A percentile compares a stretch with the other conserved stretches of the same genome.
Evolutionary conservation across 2,113 vertebrate species (phyloP).

Genomic region (Picathartes gymnocephalus): DNA sequence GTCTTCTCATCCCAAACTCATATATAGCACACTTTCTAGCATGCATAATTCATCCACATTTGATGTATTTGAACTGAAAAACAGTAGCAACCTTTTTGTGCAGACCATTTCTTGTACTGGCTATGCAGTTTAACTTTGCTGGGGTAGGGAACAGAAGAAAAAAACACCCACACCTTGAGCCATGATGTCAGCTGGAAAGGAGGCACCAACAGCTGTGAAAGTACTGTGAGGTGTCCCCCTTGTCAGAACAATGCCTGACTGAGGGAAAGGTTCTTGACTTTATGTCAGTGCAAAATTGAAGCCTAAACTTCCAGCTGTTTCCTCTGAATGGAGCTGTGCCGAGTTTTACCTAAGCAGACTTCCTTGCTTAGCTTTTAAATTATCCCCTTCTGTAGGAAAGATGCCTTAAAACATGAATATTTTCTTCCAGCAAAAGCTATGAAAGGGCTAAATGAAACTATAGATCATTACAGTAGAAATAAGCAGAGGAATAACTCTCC

Average conservation of each 20-base stretch:
- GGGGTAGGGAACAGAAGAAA: not conserved
- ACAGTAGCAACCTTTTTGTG: not conserved
- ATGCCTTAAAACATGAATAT: not conserved
- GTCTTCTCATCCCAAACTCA: not conserved
- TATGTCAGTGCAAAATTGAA: not conserved
- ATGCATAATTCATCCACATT: not conserved
- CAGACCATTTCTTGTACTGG: not conserved
- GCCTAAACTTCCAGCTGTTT: not conserved
- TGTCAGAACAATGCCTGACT: not conserved
- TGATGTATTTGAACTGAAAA: not conserved
- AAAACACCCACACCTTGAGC: not conserved
- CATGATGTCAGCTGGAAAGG: not conserved
- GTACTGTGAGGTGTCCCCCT: not conserved
- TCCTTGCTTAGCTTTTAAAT: not conserved
- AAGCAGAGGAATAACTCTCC: not conserved
- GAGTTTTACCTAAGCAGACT: not conserved
- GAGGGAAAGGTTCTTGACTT: not conserved
- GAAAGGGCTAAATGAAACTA: not conserved
- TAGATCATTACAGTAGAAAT: not conserved
- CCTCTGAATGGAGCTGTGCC: not conserved
- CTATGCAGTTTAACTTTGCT: not conserved
- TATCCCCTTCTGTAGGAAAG: not conserved
- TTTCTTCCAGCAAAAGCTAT: not conserved
- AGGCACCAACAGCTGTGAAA: not conserved
- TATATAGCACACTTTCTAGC: not conserved